Conservation (phyloP, 2,888 invertebrate genomes). For the Dynastes grantii region DNA sequence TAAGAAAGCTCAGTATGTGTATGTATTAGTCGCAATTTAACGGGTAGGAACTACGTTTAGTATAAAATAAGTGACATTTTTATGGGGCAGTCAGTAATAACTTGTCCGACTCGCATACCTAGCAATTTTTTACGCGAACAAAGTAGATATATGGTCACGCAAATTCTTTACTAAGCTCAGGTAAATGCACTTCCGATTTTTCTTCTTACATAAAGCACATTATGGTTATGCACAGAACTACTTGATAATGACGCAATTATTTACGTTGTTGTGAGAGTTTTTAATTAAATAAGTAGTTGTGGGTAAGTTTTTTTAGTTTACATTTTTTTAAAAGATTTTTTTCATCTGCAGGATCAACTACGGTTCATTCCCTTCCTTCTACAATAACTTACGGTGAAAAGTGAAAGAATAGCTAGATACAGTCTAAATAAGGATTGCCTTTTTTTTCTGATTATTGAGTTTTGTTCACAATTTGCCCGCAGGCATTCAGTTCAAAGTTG, state of each 20-base stretch:
- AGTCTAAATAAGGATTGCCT: no score
- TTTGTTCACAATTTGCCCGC: no score
- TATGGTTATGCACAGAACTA: background rate
- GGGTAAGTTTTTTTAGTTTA: no score
- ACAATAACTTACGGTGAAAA: no score
- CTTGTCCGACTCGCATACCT: conserved; percentile 21
- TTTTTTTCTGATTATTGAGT: no score
- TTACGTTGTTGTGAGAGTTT: no score
- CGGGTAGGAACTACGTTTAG: conserved; percentile 24
- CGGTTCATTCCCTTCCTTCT: no score
- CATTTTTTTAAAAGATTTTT: no score
- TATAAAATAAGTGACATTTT: conserved; percentile 45
- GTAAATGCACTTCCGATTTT: conserved; percentile 27
- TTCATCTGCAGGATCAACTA: no score
- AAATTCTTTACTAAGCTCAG: conserved; percentile 31
- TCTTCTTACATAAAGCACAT: background rate
- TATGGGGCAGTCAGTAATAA: conserved; percentile 41
- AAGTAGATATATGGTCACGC: conserved; percentile 35
- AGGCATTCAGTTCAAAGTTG: no score
- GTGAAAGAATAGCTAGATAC: no score
- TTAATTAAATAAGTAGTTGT: no score
- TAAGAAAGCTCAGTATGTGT: conserved; percentile 6
- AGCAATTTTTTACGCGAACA: conserved; percentile 23
- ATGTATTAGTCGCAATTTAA: conserved; percentile 8
- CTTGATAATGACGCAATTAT: background rate